Evolutionary conservation across 92 coral and sea anemone species (phyloP).

Genomic region (Phenganax stokvisi): DNA sequence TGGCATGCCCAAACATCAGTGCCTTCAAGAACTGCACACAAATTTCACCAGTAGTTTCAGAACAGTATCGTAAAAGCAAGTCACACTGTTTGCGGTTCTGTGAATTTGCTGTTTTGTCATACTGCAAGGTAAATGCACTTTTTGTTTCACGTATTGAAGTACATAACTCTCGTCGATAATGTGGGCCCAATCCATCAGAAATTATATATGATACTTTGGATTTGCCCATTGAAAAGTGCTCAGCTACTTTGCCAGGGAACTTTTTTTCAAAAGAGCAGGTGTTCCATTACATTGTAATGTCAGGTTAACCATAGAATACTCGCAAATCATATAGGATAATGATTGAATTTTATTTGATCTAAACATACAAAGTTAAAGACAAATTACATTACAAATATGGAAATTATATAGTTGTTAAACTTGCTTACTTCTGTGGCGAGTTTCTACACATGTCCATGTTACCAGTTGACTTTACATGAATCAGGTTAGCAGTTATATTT

Average conservation of each 20-base stretch:
- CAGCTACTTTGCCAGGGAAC: constrained; percentile 54
- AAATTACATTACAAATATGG: too few relatives aligned
- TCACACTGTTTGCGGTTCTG: constrained; percentile 40
- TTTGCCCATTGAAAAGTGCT: constrained; percentile 44
- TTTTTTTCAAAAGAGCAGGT: constrained; percentile 52
- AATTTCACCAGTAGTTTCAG: constrained; percentile 32
- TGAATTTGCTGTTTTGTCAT: constrained; percentile 16
- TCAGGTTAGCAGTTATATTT: too few relatives aligned
- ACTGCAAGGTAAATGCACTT: constrained; percentile 13
- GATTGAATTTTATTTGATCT: too few relatives aligned
- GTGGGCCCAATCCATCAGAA: constrained; percentile 52
- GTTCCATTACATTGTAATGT: constrained; percentile 46
- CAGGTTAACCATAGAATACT: too few relatives aligned
- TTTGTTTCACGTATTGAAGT: constrained; percentile 26
- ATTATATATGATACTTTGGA: constrained; percentile 46
- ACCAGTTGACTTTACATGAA: too few relatives aligned
- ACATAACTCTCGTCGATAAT: constrained; percentile 42
- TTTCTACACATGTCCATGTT: too few relatives aligned
- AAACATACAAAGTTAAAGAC: too few relatives aligned
- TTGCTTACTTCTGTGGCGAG: too few relatives aligned
- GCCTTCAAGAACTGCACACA: constrained; percentile 43
- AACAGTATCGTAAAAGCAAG: constrained; percentile 40
- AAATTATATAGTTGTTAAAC: too few relatives aligned
- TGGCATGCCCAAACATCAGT: too few relatives aligned
- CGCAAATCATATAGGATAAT: too few relatives aligned